Base-by-base conservation (phyloP, 2,888 invertebrate species). In the Troglohyphantes excavatus region DNA sequence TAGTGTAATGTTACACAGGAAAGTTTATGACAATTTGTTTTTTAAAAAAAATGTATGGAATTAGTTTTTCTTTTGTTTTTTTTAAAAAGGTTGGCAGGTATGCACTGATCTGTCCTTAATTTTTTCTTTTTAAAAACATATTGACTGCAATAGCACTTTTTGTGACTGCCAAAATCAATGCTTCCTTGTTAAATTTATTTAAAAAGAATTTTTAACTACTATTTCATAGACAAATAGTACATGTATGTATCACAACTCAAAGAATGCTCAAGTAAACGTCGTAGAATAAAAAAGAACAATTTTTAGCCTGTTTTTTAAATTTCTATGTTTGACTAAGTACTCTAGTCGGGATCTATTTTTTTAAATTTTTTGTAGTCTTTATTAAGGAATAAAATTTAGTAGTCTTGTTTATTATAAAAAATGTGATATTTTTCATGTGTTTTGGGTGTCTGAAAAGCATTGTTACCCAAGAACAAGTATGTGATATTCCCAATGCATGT, bases 351-450 rank as follows among this genome's bases (percentile, higher is more conserved):
- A 78, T 78, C 39, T 78, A 78, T 78, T 78, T 78, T 78, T 78
- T 78, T 78, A 63, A 65, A 78, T 78, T 78, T 63, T 78, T 63
- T 78, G 65, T 78, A 78, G 78, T 63, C 21, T 78, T 78, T 78
- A 78, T 78, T 63, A 78, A 26, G 78, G 39, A 63, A 78, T 78
- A 78, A 78, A 78, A 78, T 78, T 75, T 78, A 33, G 63, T 78
- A 78, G 78, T 78, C 63, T 78, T 39, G 63, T 63, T 78, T 78
- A 63, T 78, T 63, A 78, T 63, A 65, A 29, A 75, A 78, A 78
- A 78, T 78, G 78, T 78, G 78, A 78, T 78, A 78, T 78, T 78
- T 67, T 78, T 78, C 63, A 65, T 78, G 78, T 78, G 78, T 78
- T 78, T 65, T 39, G 61, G 65, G 17, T 23, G 53, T 61, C 26